Base-by-base conservation (phyloP, 53 echinoderm and acorn worm genomes). In the Henricia sp. region DNA sequence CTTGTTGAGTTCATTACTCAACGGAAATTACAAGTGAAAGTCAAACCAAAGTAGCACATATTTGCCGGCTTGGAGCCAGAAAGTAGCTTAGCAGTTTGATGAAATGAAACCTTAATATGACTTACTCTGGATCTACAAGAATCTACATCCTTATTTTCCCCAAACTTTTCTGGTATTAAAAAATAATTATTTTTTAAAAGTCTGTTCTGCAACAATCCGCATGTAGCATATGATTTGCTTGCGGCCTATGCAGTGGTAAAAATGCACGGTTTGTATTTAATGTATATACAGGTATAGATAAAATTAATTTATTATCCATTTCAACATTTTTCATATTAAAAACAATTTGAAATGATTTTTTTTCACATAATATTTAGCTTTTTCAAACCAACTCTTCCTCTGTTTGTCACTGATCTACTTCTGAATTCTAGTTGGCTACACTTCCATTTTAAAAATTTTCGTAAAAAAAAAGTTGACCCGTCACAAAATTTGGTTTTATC, bases 231-330 rank as follows among this genome's bases (percentile, higher is more conserved):
- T 19, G 43, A 70, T 44, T 42, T 40, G 80, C 58, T 48, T 80
- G 80, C 80, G 57, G 57, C 80, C 53, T 70, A 23, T 63, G 64
- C 80, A 80, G 80, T 80, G 65, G 62, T 80, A 80, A 62, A 80
- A 62, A 80, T 30, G 50, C 64, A 64, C 34, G 80, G 77, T 80
- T 80, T 62, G 44, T 63, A 80, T 80, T 80, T 63, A 80, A 80
- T 86, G 62, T 86, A 76, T 86, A 55, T 86, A 86, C 86, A 86
- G 75, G 86, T 86, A 86, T 63, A 86, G 75, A 86, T 86, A 63
- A 86, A 86, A 86, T 86, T 75, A 86, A 75, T 86, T 55, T 75
- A 86, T 67, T 52, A 75, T 66, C 76, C 80, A 80, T 76, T 86
- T 86, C 76, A 86, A 75, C 72, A 56, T 55, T 84, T 83, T 85